Conservation (phyloP, 2,797 vertebrate genomes). For the Antrozous pallidus region DNA sequence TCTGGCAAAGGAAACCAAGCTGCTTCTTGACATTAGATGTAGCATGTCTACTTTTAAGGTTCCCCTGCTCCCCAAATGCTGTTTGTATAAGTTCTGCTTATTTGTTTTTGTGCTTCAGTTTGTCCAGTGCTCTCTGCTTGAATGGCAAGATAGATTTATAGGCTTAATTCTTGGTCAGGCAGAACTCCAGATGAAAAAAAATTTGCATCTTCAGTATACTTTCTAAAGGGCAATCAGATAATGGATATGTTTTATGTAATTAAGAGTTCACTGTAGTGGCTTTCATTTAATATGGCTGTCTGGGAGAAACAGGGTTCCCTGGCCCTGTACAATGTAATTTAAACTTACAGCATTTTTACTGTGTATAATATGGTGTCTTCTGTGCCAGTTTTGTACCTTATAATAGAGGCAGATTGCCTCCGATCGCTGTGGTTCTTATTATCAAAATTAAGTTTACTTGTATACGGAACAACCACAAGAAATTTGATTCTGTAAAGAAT, state of each 20-base stretch:
- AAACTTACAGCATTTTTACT: slow-evolving; percentile 99
- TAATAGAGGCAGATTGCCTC: slow-evolving; percentile 92
- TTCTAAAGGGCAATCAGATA: slow-evolving; percentile 90
- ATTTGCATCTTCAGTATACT: slow-evolving; percentile 89
- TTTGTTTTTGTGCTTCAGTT: slow-evolving; percentile 89
- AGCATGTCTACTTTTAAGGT: slow-evolving; percentile 88
- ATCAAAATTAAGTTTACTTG: slow-evolving; percentile 99
- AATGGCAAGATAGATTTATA: slow-evolving; percentile 90
- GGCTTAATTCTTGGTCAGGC: slow-evolving; percentile 87
- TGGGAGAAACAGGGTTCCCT: slow-evolving; percentile 89
- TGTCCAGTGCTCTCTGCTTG: slow-evolving; percentile 91
- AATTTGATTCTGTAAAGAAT: slow-evolving; percentile 99
- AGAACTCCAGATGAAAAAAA: slow-evolving; percentile 83
- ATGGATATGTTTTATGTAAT: slow-evolving; percentile 91
- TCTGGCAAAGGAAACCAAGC: slow-evolving; percentile 90
- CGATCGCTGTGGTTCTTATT: slow-evolving; percentile 95
- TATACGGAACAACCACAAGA: slow-evolving; percentile 98
- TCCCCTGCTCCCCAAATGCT: slow-evolving; percentile 72
- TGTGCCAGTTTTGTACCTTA: slow-evolving; percentile 99
- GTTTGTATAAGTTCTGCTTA: slow-evolving; percentile 87
- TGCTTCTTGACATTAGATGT: slow-evolving; percentile 94
- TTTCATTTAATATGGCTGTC: slow-evolving; percentile 96
- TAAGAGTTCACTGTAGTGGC: slow-evolving; percentile 91
- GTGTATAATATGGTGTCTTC: slow-evolving; percentile 97
- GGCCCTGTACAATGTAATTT: slow-evolving; percentile 92